Evolutionary conservation across 1,140 invertebrate genomes (phyloP), one percentile per base, ranked within the genome.

Genomic region (Aphaenogaster rudis): DNA sequence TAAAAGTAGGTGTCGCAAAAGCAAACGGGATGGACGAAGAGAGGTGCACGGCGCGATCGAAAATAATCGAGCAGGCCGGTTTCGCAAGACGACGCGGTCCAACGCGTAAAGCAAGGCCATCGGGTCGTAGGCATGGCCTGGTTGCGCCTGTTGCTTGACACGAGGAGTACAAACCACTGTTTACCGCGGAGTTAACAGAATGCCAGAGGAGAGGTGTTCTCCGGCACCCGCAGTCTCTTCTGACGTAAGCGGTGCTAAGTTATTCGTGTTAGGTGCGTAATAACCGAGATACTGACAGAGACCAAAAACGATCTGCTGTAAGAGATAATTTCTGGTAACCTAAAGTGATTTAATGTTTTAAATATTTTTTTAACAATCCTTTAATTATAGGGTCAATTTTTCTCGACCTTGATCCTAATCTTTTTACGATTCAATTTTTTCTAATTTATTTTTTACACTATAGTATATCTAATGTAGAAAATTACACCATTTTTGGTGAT

Each of bases 81-180:
- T 93, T 93, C 89, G 90, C 86, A 93, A 93, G 88, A 36, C 88
- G 92, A 92, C 88, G 90, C 91, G 89, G 92, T 93, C 90, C 91
- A 93, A 86, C 78, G 93, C 88, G 77, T 78, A 92, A 80, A 91
- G 89, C 92, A 93, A 93, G 93, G 92, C 89, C 91, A 91, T 66
- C 93, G 80, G 91, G 90, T 93, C 91, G 91, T 92, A 91, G 91
- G 76, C 89, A 91, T 90, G 86, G 88, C 86, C 87, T 88, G 88
- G 85, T 91, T 89, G 76, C 77, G 88, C 66, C 76, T 80, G 76
- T 90, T 82, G 61, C 42, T 28, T 36, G 67, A 67, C 69, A 36
- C 15, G 63, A 39, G 36, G 57, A 76, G 57, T 66, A 78, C 36
- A 39, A 72, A 57, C 50, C 39, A 85, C 52, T 66, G 33, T 52